Evolutionary conservation across 2,888 invertebrate species (phyloP).

Genomic region (Flexamia atlantica): DNA sequence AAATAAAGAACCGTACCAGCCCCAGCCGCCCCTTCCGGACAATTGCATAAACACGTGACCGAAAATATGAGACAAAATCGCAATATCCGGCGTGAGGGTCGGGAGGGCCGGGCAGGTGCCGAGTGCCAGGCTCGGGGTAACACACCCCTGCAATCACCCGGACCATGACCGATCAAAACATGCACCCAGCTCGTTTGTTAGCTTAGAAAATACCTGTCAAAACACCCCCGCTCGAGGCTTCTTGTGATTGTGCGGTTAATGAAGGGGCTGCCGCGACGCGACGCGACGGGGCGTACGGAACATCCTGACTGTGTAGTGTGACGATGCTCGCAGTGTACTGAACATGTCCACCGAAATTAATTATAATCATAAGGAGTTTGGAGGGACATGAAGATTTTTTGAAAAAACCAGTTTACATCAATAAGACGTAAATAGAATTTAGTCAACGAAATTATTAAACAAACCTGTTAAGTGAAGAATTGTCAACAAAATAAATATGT

Average conservation of each 20-base stretch:
- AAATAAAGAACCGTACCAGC: neutral
- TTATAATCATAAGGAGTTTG: too few relatives aligned
- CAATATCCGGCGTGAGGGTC: conserved; percentile 44
- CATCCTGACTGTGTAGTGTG: too few relatives aligned
- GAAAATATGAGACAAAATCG: conserved; percentile 57
- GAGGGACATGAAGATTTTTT: too few relatives aligned
- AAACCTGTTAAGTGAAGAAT: too few relatives aligned
- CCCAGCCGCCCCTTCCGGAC: neutral
- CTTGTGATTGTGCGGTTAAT: neutral
- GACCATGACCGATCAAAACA: conserved; percentile 41
- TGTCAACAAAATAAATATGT: too few relatives aligned
- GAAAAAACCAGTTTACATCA: too few relatives aligned
- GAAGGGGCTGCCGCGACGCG: neutral
- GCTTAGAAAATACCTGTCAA: conserved; percentile 17
- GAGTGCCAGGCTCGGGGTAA: conserved; percentile 33
- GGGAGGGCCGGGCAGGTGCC: conserved; percentile 12
- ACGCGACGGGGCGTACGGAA: neutral
- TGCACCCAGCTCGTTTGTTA: conserved; percentile 1
- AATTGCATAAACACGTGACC: conserved; percentile 52
- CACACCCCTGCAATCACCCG: conserved; percentile 14
- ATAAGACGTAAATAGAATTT: too few relatives aligned
- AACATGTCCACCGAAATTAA: too few relatives aligned
- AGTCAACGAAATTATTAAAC: too few relatives aligned
- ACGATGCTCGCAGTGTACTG: too few relatives aligned
- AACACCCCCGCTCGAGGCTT: neutral